Conservation (phyloP, 2,113 vertebrate genomes). For the Poecilia latipinna region DNA sequence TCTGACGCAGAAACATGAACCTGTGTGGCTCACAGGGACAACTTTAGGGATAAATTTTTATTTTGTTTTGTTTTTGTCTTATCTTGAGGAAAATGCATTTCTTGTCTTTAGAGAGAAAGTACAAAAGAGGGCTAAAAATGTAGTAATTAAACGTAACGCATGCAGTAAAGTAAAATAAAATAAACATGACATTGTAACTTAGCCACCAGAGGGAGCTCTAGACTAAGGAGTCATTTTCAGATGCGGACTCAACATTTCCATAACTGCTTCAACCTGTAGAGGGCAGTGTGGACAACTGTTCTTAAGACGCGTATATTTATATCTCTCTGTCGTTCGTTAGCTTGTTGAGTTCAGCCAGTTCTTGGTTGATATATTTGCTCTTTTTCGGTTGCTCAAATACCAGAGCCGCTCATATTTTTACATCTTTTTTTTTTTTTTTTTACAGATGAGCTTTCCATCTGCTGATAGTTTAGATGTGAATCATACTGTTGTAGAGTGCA, state of each 20-base stretch:
- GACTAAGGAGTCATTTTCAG: not conserved
- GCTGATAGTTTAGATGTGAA: not conserved
- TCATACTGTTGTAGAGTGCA: not conserved
- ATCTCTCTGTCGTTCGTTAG: too few relatives aligned
- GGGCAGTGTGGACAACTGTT: slow-evolving; percentile 1
- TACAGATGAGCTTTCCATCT: not conserved
- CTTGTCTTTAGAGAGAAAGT: not conserved
- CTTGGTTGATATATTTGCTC: too few relatives aligned
- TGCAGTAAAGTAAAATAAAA: not conserved
- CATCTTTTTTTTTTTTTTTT: not conserved
- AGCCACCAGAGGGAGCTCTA: slow-evolving; percentile 50
- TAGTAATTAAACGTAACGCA: not conserved
- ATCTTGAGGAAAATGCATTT: not conserved
- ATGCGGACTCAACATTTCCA: not conserved
- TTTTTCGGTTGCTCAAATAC: too few relatives aligned
- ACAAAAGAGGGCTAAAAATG: not conserved
- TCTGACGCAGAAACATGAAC: not conserved
- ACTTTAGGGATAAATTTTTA: not conserved
- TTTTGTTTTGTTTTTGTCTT: not conserved
- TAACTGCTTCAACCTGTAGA: not conserved
- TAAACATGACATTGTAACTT: too few relatives aligned
- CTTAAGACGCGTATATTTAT: not conserved
- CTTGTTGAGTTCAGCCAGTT: too few relatives aligned
- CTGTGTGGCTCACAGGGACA: not conserved
- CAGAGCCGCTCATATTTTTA: not conserved